Base-by-base conservation (phyloP, 2,888 invertebrate genomes). In the Cryptocephalus moraei region DNA sequence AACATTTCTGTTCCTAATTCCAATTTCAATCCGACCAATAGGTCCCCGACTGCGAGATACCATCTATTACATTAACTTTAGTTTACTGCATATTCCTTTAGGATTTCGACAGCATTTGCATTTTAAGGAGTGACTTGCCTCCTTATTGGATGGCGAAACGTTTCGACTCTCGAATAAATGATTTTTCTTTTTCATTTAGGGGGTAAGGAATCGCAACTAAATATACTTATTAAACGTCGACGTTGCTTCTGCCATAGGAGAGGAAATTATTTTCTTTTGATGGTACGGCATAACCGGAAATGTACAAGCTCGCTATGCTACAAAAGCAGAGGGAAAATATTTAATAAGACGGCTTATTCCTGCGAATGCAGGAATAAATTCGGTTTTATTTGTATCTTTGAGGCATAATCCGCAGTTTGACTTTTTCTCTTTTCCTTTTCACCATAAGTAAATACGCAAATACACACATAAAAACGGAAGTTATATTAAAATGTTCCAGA, bases 61-160 rank as follows among this genome's bases (percentile, higher is more conserved):
- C 56, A 62, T 62, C 62, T 62, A 62, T 62, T 58, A 61, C 60
- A 61, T 62, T 62, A 62, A 62, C 59, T 60, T 58, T 57, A 58
- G 61, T 62, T 62, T 61, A 62, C 61, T 62, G 60, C 61, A 61
- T 62, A 60, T 60, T 61, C 61, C 61, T 59, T 54, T 51, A 57
- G 60, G 61, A 61, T 57, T 57, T 55, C 56, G 52, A 52, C 50
- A 50, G 57, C 52, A 62, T 61, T 61, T 61, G 59, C 60, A 62
- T 62, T 61, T 60, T 58, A 58, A 60, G 58, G 55, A 47, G 43
- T 46, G 51, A 49, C 49, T 52, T 39, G 50, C 50, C 54, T 22
- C 22, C 22, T 58, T 52, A 56, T 52, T 47, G 51, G 52, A 56
- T 51, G 50, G 54, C 22, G 50, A 53, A 57, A 56, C 48, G 49